phyloP scores from a whole-genome alignment of 2,888 invertebrate genomes.

The Druceiella hillmani region DNA sequence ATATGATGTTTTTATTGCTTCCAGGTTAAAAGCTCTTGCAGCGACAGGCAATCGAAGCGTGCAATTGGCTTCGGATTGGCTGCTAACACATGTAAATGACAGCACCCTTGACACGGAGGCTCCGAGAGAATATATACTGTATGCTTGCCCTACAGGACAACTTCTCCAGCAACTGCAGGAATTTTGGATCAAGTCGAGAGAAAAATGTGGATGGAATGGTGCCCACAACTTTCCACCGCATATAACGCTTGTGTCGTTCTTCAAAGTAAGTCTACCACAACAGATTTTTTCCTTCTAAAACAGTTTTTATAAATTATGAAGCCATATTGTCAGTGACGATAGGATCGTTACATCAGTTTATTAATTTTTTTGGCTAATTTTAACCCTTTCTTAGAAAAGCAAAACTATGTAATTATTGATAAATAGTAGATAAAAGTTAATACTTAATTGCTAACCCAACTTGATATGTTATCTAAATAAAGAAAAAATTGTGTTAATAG shows the following conservation, averaged over 20 bases:
- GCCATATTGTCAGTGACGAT: no score
- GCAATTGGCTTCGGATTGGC: constrained; percentile 86
- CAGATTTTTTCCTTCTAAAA: no score
- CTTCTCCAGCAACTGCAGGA: constrained; percentile 66
- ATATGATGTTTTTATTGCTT: no score
- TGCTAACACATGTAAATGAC: constrained; percentile 85
- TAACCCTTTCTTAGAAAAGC: no score
- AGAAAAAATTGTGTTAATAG: no score
- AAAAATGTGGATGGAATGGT: constrained; percentile 78
- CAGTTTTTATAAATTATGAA: no score
- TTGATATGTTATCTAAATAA: no score
- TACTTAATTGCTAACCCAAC: no score
- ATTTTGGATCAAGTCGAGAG: constrained; percentile 74
- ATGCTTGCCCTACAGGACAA: constrained; percentile 77
- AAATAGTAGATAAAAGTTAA: no score
- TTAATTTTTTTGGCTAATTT: no score
- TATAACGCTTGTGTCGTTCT: constrained; percentile 84
- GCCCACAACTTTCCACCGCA: constrained; percentile 89
- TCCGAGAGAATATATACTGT: constrained; percentile 81
- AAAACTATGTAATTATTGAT: no score
- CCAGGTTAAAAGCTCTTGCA: constrained; percentile 81
- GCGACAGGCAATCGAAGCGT: constrained; percentile 86
- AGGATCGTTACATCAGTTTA: no score
- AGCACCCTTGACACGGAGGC: constrained; percentile 68
- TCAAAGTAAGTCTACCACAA: constrained; percentile 73